These are phyloP conservation scores for Pagrus major DNA, from an alignment of 2,113 vertebrate genomes.

Conservation along the genomic window DNA sequence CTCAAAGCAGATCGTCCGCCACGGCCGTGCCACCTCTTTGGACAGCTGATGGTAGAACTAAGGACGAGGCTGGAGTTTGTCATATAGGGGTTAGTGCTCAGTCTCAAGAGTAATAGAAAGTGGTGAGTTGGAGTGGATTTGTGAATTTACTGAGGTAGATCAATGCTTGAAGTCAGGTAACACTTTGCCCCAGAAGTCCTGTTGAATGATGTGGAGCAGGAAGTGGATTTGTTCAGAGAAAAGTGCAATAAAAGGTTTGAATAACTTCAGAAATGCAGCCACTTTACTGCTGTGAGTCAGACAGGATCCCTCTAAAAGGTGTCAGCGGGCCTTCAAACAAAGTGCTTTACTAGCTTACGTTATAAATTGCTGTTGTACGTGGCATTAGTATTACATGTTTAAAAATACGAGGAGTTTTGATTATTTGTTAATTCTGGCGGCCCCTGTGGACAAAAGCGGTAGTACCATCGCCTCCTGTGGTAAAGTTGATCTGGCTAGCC, in stretches of 20 bases:
- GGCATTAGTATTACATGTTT: background rate
- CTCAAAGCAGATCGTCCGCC: constrained; percentile 9
- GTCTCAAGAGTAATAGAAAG: constrained; percentile 15
- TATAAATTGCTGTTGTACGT: background rate
- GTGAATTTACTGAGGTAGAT: constrained; percentile 3
- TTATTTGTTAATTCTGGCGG: no score
- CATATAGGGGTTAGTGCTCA: constrained; percentile 17
- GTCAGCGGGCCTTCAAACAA: constrained; percentile 21
- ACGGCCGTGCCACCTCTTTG: background rate
- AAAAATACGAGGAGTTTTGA: background rate
- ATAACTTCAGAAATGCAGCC: constrained; percentile 25
- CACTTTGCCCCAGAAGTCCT: constrained; percentile 8
- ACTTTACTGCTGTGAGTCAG: constrained; percentile 6
- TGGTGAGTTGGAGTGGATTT: constrained; percentile 13
- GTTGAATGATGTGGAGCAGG: constrained; percentile 30
- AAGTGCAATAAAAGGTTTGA: constrained; percentile 23
- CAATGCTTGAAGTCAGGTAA: constrained; percentile 23
- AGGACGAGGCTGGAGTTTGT: constrained; percentile 16
- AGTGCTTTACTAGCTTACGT: background rate
- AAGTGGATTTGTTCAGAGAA: constrained; percentile 18
- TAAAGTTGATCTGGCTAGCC: no score
- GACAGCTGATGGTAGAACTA: constrained; percentile 41
- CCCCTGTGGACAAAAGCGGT: no score
- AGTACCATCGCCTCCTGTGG: no score
- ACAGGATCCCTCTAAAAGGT: constrained; percentile 26